Base-by-base conservation (phyloP, 1,140 invertebrate species). In the Rhynchophorus ferrugineus region DNA sequence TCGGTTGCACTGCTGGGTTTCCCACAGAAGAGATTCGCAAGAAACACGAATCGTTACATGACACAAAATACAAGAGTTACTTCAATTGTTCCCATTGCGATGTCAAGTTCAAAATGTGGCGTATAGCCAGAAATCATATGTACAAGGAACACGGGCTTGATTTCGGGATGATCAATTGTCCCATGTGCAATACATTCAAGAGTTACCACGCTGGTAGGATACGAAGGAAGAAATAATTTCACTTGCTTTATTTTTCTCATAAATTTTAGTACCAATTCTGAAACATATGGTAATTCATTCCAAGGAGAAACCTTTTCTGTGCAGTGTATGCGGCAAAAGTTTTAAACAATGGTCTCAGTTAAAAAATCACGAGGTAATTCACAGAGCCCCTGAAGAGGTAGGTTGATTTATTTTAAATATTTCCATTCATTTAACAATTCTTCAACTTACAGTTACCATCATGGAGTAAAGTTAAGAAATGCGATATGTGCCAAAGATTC, bases 81-180 rank as follows among this genome's bases (percentile, higher is more conserved):
- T 72, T 79, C 61, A 71, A 72, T 57, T 81, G 79, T 61, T 69
- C 52, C 19, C 62, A 75, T 35, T 81, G 79, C 49, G 69, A 73
- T 13, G 50, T 67, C 41, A 71, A 70, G 49, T 71, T 76, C 58
- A 60, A 71, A 0, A 73, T 76, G 45, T 87, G 84, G 84, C 67
- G 75, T 8, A 66, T 73, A 3, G 77, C 83, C 53, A 75, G 78
- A 3, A 67, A 76, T 51, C 85, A 87, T 69, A 63, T 87, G 47
- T 85, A 82, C 81, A 79, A 79, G 57, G 67, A 69, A 2, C 84
- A 87, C 68, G 69, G 78, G 57, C 67, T 78, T 19, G 81, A 85
- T 65, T 73, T 80, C 54, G 83, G 83, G 60, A 63, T 86, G 9
- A 71, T 81, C 37, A 69, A 73, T 7, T 87, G 84, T 66, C 75